These are phyloP conservation scores for Amazona vittata DNA, from an alignment of 2,113 vertebrate species.

Conservation along the genomic window DNA sequence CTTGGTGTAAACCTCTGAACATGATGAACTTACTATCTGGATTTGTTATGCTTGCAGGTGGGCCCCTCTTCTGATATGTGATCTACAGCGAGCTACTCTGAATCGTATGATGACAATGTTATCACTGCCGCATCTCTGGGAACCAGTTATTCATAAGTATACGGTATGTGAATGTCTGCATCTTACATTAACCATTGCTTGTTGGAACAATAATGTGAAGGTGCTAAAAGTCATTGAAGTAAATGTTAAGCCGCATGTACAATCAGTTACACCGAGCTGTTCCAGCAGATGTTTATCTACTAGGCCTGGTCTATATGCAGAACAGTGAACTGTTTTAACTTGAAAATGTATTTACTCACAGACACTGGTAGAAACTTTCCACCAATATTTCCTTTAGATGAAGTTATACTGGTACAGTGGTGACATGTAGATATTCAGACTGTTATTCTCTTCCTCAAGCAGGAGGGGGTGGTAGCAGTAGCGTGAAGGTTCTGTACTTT, in stretches of 20 bases:
- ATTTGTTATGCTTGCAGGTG: slow-evolving; percentile 46
- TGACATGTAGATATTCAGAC: background rate
- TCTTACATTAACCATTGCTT: slow-evolving; percentile 33
- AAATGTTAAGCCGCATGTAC: slow-evolving; percentile 43
- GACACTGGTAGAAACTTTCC: background rate
- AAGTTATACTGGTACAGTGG: background rate
- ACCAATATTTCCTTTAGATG: background rate
- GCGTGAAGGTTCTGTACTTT: background rate
- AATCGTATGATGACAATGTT: slow-evolving; percentile 59
- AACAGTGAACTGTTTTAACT: background rate
- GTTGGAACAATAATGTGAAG: slow-evolving; percentile 31
- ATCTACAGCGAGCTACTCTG: background rate
- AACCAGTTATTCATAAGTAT: slow-evolving; percentile 48
- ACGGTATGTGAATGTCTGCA: slow-evolving; percentile 36
- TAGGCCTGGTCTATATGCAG: background rate
- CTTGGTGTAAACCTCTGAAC: background rate
- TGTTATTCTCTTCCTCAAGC: background rate
- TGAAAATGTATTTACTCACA: background rate
- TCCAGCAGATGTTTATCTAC: slow-evolving; percentile 39
- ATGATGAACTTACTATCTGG: background rate
- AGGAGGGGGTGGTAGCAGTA: background rate
- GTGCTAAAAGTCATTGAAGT: slow-evolving; percentile 52
- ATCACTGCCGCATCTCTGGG: slow-evolving; percentile 65
- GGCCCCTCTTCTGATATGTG: slow-evolving; percentile 53
- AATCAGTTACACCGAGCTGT: background rate